Base-by-base conservation (phyloP, 1,140 invertebrate species). In the Zaprionus africanus region DNA sequence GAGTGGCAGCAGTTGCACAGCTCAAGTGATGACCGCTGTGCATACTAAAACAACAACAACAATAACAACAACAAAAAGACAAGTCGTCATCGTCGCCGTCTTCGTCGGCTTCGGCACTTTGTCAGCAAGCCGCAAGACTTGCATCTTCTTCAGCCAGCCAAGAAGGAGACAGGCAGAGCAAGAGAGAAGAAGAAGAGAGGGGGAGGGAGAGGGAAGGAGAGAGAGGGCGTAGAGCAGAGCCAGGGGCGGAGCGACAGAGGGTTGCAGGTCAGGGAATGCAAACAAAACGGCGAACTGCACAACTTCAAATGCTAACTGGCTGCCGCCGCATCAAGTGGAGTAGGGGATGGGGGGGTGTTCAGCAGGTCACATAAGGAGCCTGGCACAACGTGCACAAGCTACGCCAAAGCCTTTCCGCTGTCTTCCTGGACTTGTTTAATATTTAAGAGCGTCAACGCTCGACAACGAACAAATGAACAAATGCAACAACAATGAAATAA, bases 371-470 rank as follows among this genome's bases (percentile, higher is more conserved):
- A 6, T 26, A 31, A 53, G 17, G 56, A 28, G 41, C 61, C 61
- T n/a, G 46, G 38, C 51, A 65, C 70, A 64, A 78, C 77, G 81
- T 83, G 81, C 77, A 64, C 68, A 83, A 80, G 77, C n/a, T 17
- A 6, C 41, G 22, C 19, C 13, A 64, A 72, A 34, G 49, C 41
- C 62, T 51, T 22, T 24, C 11, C n/a, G n/a, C 5, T 6, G 12
- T 68, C 17, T 59, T 64, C 19, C 31, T 36, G 24, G 51, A 65
- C 73, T 66, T 80, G 75, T 87, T 86, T 80, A 82, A 86, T 82
- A 82, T 86, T 86, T 82, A 87, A 86, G 79, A 77, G 79, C 76
- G 83, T 73, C 82, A 79, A 86, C 72, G 68, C 15, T 54, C 49
- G 22, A 57, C 49, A 59, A 49, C 53, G 51, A 64, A n/a, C n/a